Base-by-base conservation (phyloP, 2,797 vertebrate species). In the Lagodon rhomboides region DNA sequence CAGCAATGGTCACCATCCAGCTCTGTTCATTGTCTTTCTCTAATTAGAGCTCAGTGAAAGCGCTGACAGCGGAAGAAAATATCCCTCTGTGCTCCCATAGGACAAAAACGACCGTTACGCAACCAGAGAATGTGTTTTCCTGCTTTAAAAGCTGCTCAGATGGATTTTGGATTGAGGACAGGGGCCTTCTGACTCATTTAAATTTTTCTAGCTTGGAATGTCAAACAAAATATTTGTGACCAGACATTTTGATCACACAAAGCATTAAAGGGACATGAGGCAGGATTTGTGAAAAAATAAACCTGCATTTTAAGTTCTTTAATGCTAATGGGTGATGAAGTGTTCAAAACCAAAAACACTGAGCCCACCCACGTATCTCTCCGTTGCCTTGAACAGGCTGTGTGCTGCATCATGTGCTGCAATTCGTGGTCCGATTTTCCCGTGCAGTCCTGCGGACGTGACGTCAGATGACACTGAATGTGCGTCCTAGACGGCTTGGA, bases 11-110 rank as follows among this genome's bases (percentile, higher is more conserved):
- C 60, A 47, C 64, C 22, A 18, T 77, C 75, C 75, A 54, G 68
- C 74, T 85, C 76, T 84, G 83, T 84, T 83, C 70, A 87, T 85
- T 87, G 85, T 91, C 56, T 78, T 62, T 50, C 69, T 81, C 63
- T 79, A 89, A 89, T 90, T 82, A 81, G 69, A 79, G 82, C 68
- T 61, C 55, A 17, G 74, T 76, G 73, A 61, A 75, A 72, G 72
- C 44, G 53, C 83, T 82, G 78, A 88, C 79, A 67, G 68, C 6
- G 4, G 41, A 77, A 69, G 70, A 82, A 84, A 77, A 62, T 63
- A 79, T 82, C 68, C 72, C 68, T 85, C 79, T 80, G 77, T 78
- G 73, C 54, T 79, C 70, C 75, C 38, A 5, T 25, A 47, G 86
- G 84, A 87, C 81, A 80, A 50, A 73, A 85, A 83, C 76, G 77